Percentiles rank a stretch among this genome's conserved stretches.
Evolutionary conservation across 2,797 vertebrate genomes (phyloP).

Genomic region (Sorex maritimensis): DNA sequence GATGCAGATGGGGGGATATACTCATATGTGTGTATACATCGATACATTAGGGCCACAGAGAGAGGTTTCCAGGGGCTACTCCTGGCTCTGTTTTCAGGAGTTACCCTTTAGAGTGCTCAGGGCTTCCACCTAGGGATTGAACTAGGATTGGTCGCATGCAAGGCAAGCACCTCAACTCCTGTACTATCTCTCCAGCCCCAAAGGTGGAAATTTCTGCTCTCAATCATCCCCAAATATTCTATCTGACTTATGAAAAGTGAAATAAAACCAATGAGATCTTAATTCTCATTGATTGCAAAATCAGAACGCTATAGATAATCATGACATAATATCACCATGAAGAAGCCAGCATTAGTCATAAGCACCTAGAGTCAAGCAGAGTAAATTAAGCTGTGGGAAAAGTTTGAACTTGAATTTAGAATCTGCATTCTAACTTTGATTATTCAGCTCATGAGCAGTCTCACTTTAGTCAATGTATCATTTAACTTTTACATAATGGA

Average conservation of each 20-base stretch:
- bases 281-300: slow-evolving; percentile 7
- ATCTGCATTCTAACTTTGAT: not conserved
- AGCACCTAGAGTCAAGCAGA: not conserved
- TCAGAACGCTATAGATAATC: not conserved
- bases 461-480: slow-evolving; percentile 12
- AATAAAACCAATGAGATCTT: not conserved
- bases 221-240: not conserved
- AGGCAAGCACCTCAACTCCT: no score
- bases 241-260: slow-evolving; percentile 16
- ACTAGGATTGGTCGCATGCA: no score
- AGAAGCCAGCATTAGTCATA: slow-evolving; percentile 26
- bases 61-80: no score
- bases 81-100: no score
- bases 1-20: no score
- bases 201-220: not conserved
- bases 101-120: no score
- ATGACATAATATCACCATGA: not conserved
- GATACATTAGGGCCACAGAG: no score
- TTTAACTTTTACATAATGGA: not conserved
- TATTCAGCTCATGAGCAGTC: slow-evolving; percentile 2
- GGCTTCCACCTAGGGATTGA: no score
- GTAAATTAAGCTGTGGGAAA: not conserved
- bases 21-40: no score
- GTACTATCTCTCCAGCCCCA: no score
- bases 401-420: not conserved